Conservation (phyloP, 53 echinoderm and acorn worm species). For the Arbacia lixula region DNA sequence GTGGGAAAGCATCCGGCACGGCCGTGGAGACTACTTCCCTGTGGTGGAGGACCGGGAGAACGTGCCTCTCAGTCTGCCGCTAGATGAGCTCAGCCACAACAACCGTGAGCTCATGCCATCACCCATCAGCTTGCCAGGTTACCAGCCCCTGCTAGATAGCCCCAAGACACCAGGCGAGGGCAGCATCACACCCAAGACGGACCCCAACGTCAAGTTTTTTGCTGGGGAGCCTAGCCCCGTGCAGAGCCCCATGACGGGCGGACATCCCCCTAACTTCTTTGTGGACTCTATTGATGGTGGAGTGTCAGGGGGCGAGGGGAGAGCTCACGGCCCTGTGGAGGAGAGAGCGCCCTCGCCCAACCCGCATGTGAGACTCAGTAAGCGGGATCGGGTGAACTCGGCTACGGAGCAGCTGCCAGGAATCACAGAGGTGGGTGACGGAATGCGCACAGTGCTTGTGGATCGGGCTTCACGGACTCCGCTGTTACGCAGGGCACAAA, state of each 20-base stretch:
- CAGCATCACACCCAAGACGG: conserved; percentile 3
- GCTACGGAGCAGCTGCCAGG: conserved; percentile 68
- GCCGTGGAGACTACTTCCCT: conserved; percentile 82
- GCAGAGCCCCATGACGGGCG: conserved; percentile 40
- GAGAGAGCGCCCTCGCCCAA: conserved; percentile 63
- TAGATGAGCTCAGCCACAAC: conserved; percentile 15
- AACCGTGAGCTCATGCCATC: conserved; percentile 54
- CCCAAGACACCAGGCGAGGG: conserved; percentile 52
- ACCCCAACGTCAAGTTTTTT: conserved; percentile 48
- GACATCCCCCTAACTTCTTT: conserved; percentile 53
- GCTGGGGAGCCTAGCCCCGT: conserved; percentile 52
- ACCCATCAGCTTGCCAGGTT: conserved; percentile 53
- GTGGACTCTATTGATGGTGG: conserved; percentile 27
- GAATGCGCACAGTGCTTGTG: conserved; percentile 11
- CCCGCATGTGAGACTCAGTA: conserved; percentile 34
- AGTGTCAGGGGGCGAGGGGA: conserved; percentile 28
- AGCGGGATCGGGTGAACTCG: conserved; percentile 51
- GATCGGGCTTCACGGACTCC: conserved; percentile 44
- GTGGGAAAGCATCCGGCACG: conserved; percentile 94
- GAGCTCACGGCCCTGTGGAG: conserved; percentile 27
- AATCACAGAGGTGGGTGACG: conserved; percentile 53
- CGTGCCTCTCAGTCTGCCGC: conserved; percentile 54
- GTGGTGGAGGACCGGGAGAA: conserved; percentile 78
- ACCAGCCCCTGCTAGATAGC: conserved; percentile 68
- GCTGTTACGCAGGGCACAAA: conserved; percentile 76